A percentile compares a stretch with the other conserved stretches of the same genome.
Evolutionary conservation across 2,888 invertebrate species (phyloP).

Genomic region (Scotopteryx bipunctaria): DNA sequence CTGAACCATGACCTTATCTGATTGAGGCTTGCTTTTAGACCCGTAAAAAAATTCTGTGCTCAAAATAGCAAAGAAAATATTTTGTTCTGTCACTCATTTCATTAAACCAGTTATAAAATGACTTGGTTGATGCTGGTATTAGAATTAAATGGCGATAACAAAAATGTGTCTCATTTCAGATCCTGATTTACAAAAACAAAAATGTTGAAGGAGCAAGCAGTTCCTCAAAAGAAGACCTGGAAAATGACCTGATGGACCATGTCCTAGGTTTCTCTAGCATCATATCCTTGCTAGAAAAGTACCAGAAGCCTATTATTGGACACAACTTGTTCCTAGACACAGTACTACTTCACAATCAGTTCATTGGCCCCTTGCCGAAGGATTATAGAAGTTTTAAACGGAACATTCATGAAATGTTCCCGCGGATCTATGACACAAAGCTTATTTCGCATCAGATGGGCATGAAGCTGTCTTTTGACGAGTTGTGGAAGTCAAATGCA

Average conservation of each 20-base stretch:
- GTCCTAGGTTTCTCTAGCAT: slow-evolving; percentile 87
- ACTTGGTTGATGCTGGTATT: background rate
- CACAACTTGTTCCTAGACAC: slow-evolving; percentile 90
- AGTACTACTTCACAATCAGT: slow-evolving; percentile 87
- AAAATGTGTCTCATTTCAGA: slow-evolving; percentile 52
- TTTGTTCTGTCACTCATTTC: too few species aligned
- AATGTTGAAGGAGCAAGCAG: slow-evolving; percentile 65
- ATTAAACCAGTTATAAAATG: too few species aligned
- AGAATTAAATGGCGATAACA: too few species aligned
- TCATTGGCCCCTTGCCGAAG: slow-evolving; percentile 87
- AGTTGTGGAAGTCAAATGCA: slow-evolving; percentile 78
- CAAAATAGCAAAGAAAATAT: too few species aligned
- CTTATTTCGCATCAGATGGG: slow-evolving; percentile 84
- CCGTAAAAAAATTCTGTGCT: too few species aligned
- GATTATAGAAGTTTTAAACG: slow-evolving; percentile 86
- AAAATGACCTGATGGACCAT: slow-evolving; percentile 76
- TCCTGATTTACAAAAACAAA: slow-evolving; percentile 69
- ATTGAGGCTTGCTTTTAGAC: too few species aligned
- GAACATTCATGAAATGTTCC: slow-evolving; percentile 84
- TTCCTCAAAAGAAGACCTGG: slow-evolving; percentile 64
- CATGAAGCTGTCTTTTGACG: slow-evolving; percentile 66
- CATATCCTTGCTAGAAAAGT: slow-evolving; percentile 81
- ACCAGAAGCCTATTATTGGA: slow-evolving; percentile 88
- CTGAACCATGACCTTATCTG: too few species aligned
- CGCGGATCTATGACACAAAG: slow-evolving; percentile 89